Evolutionary conservation across 2,888 invertebrate species (phyloP), one percentile per base, ranked within the genome.

Genomic region (Oxycera nigricornis): DNA sequence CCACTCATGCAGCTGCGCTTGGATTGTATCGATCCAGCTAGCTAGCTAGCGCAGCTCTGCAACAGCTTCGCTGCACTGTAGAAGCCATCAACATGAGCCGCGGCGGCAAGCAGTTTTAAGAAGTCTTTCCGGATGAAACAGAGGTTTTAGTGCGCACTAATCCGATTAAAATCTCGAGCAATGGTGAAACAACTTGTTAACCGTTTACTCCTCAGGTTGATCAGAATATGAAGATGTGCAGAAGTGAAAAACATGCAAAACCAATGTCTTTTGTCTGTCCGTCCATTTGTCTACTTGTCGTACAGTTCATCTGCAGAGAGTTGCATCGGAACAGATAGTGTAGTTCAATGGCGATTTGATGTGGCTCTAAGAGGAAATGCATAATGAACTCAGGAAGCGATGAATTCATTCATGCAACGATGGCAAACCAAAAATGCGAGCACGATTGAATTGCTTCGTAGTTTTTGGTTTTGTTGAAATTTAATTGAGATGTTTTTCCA

Each of bases 171-270:
- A 76, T 76, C 75, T 76, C 50, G 65, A 73, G 75, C 70, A 73
- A 65, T 72, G 75, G 59, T 72, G 73, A 76, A 73, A 75, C 75
- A 75, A 73, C 75, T 75, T 75, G 75, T 75, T 75, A 73, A 68
- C 73, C 55, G 70, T 70, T 52, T 24, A 70, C 30, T 70, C 55
- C 24, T 65, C 52, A 70, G 70, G 35, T 31, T 70, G 30, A 55
- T 55, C 35, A 30, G 52, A 55, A 52, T 70, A 70, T 70, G 55
- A 55, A 70, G 70, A 70, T 70, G 70, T 70, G 70, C 70, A 20
- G 70, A 52, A 52, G 55, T 35, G 65, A 2, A 65, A 65, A 65
- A 65, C 65, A 65, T 65, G 65, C 11, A 41, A 41, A 9, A 39
- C 24, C 41, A 39, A 65, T 65, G 41, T 65, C 65, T 65, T 65